A percentile compares a stretch with the other conserved stretches of the same genome.
Conservation (phyloP, 1,140 invertebrate species). For the Euura saliciscinereae region DNA sequence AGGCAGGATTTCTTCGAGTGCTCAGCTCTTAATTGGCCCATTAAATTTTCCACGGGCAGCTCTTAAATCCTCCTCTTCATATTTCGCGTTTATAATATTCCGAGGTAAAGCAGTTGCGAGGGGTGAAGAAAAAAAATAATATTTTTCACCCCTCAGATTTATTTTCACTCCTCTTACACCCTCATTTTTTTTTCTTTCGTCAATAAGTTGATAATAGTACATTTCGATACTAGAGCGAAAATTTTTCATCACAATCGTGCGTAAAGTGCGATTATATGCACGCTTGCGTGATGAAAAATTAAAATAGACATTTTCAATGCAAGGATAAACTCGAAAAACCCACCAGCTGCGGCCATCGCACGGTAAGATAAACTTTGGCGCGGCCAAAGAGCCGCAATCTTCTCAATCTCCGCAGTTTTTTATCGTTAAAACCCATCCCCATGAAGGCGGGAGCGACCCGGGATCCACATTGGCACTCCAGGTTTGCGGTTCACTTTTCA, state of each 20-base stretch:
- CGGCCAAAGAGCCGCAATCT: conserved; percentile 68
- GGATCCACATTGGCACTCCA: conserved; percentile 60
- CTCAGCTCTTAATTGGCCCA: no score
- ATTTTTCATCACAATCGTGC: no score
- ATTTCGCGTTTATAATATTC: no score
- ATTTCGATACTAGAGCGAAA: no score
- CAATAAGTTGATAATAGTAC: no score
- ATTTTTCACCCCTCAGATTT: background rate
- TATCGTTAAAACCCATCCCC: conserved; percentile 65
- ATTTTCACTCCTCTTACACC: no score
- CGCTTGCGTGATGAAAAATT: background rate
- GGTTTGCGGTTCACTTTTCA: conserved; percentile 39
- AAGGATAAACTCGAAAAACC: conserved; percentile 22
- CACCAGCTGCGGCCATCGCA: conserved; percentile 69
- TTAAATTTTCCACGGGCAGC: background rate
- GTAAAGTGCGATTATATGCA: no score
- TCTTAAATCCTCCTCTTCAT: background rate
- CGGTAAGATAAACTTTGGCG: conserved; percentile 68
- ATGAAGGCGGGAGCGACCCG: conserved; percentile 56
- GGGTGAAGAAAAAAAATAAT: background rate
- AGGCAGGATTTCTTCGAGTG: background rate
- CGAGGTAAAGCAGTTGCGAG: no score
- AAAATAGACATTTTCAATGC: background rate
- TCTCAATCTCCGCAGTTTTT: conserved; percentile 63
- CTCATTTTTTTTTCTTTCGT: no score